Base-by-base conservation (phyloP, 2,113 vertebrate species). In the Burhinus oedicnemus region DNA sequence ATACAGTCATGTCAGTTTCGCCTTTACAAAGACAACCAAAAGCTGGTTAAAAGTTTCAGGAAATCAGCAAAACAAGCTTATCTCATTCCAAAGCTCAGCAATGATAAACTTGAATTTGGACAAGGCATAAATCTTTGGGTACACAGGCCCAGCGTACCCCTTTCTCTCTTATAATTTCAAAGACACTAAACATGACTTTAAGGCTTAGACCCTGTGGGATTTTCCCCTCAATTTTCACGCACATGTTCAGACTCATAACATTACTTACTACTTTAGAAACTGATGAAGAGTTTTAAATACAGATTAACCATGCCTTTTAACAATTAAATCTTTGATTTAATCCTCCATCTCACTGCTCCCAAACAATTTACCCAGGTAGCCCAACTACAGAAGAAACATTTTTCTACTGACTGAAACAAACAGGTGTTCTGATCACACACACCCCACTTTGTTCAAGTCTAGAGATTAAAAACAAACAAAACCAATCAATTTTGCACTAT, bases 281-380 rank as follows among this genome's bases (percentile, higher is more conserved):
- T 34, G 26, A 71, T n/a, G 7, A 38, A 27, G 29, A 64, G 14
- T 44, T 60, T 30, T 25, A 42, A 86, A 49, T 38, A 93, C 71
- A 97, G 88, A 89, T 91, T 88, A 97, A 94, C 82, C 84, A 82
- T 69, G 51, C 32, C 26, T 87, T 82, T 72, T 40, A 78, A 79
- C 34, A 2, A 93, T 90, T 87, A 76, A 85, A 71, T 55, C 69
- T 32, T 66, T 7, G 22, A n/a, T n/a, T n/a, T n/a, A n/a, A n/a
- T 92, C n/a, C 34, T 88, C 38, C 66, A 49, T 36, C 36, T 85
- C 36, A 61, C 15, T 34, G 30, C 52, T 66, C 54, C 54, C 29
- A 42, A 44, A 20, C 10, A 18, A 70, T 51, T 69, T 26, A 75
- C 15, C 12, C 62, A 77, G 13, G 3, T 5, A 66, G 34, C 13